A percentile compares a stretch with the other conserved stretches of the same genome.
phyloP scores from a whole-genome alignment of 1,140 invertebrate genomes.

The Drosophila watanabei region DNA sequence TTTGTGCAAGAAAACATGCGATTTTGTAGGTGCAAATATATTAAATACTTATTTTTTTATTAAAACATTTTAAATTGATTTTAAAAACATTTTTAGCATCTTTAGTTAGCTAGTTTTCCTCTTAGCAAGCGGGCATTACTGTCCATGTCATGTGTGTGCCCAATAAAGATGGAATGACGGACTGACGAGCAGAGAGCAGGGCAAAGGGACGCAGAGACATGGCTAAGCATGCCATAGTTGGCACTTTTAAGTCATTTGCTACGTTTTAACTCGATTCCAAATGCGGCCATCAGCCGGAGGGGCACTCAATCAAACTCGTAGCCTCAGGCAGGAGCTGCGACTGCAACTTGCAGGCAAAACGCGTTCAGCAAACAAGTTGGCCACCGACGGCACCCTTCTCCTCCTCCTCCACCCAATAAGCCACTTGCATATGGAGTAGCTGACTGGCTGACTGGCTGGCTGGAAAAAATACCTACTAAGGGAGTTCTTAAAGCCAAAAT shows the following conservation, averaged over 20 bases:
- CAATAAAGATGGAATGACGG: constrained; percentile 22
- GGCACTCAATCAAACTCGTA: constrained; percentile 75
- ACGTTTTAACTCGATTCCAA: constrained; percentile 77
- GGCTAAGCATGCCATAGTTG: constrained; percentile 76
- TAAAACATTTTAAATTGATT: neutral
- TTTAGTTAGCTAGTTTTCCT: neutral
- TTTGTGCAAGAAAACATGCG: neutral
- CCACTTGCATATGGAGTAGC: constrained; percentile 45
- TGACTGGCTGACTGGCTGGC: neutral
- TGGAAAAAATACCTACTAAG: neutral
- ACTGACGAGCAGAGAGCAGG: constrained; percentile 9
- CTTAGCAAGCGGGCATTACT: constrained; percentile 1
- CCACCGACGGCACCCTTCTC: neutral
- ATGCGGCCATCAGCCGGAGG: constrained; percentile 71
- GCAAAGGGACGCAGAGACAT: constrained; percentile 31
- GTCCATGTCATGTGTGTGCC: constrained; percentile 4
- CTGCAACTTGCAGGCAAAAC: constrained; percentile 51
- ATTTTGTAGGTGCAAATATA: neutral
- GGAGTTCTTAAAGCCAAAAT: constrained; percentile 62
- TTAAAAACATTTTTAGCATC: too few species aligned
- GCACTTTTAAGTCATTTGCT: constrained; percentile 82
- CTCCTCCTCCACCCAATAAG: constrained; percentile 22
- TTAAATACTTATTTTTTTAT: neutral
- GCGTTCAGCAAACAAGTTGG: constrained; percentile 67
- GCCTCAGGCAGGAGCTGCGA: constrained; percentile 7